These are phyloP conservation scores for Dryococelus australis DNA, from an alignment of 2,888 invertebrate species.

Conservation along the genomic window DNA sequence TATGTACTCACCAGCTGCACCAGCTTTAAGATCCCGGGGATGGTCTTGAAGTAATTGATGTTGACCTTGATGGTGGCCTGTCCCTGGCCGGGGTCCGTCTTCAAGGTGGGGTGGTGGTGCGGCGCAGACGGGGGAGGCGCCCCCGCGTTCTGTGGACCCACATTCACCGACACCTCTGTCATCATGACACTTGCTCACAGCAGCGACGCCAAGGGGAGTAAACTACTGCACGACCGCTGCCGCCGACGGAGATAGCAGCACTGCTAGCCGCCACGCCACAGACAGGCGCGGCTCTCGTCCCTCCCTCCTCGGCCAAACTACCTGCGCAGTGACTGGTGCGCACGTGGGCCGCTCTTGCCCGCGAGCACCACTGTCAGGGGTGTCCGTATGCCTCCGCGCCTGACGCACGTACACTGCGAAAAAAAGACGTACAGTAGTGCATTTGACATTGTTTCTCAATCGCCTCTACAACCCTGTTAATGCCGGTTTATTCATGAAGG, in stretches of 20 bases:
- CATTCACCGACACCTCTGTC: constrained; percentile 42
- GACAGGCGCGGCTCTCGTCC: not conserved
- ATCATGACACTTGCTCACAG: constrained; percentile 34
- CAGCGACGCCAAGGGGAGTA: not conserved
- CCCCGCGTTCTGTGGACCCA: constrained; percentile 34
- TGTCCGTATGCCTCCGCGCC: not conserved
- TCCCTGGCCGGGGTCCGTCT: constrained; percentile 61
- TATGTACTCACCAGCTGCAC: constrained; percentile 76
- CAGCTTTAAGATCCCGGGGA: constrained; percentile 83
- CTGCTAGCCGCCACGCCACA: not conserved
- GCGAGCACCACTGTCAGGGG: not conserved
- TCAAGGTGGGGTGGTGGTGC: constrained; percentile 55
- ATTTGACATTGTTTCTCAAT: too few relatives aligned
- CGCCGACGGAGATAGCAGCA: not conserved
- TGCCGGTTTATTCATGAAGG: too few relatives aligned
- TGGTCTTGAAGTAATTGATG: constrained; percentile 79
- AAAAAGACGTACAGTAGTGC: too few relatives aligned
- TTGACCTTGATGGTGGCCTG: constrained; percentile 71
- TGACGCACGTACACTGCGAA: not conserved
- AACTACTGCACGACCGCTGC: not conserved
- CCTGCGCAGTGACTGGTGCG: not conserved
- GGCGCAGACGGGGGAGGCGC: not conserved
- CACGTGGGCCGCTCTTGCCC: not conserved
- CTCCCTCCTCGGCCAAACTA: not conserved
- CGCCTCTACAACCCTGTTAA: too few relatives aligned